Conservation (phyloP, 2,797 vertebrate genomes). For the Acanthurus leucopareius region DNA sequence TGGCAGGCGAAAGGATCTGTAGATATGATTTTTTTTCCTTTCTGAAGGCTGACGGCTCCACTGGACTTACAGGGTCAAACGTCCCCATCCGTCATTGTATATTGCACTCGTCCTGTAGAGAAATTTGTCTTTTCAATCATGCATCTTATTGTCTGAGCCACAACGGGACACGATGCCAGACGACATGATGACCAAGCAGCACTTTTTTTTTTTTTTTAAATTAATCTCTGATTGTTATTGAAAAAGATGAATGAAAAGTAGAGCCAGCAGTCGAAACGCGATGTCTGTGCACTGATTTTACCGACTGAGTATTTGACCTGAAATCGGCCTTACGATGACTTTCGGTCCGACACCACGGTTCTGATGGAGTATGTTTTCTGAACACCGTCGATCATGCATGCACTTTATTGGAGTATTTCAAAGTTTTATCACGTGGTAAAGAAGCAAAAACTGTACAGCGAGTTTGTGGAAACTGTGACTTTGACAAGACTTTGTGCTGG, state of each 20-base stretch:
- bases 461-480: constrained; percentile 70
- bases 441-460: constrained; percentile 68
- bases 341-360: constrained; percentile 42
- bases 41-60: constrained; percentile 90
- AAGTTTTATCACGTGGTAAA: constrained; percentile 71
- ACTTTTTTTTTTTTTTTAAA: constrained; percentile 39
- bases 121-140: constrained; percentile 81
- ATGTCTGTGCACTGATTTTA: constrained; percentile 50
- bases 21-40: constrained; percentile 88
- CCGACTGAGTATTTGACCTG: constrained; percentile 47
- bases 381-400: constrained; percentile 78
- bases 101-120: constrained; percentile 93
- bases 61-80: constrained; percentile 98
- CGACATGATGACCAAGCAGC: constrained; percentile 66
- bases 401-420: constrained; percentile 80
- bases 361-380: constrained; percentile 62
- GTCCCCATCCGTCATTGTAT: constrained; percentile 88
- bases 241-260: constrained; percentile 87
- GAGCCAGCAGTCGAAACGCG: constrained; percentile 71
- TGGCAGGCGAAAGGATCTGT: constrained; percentile 89
- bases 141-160: constrained; percentile 85
- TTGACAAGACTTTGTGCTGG: constrained; percentile 62
- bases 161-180: constrained; percentile 82
- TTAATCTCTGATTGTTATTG: constrained; percentile 79
- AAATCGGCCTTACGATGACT: constrained; percentile 61